phyloP scores from a whole-genome alignment of 2,797 vertebrate genomes.

The Pteropus rufus region DNA sequence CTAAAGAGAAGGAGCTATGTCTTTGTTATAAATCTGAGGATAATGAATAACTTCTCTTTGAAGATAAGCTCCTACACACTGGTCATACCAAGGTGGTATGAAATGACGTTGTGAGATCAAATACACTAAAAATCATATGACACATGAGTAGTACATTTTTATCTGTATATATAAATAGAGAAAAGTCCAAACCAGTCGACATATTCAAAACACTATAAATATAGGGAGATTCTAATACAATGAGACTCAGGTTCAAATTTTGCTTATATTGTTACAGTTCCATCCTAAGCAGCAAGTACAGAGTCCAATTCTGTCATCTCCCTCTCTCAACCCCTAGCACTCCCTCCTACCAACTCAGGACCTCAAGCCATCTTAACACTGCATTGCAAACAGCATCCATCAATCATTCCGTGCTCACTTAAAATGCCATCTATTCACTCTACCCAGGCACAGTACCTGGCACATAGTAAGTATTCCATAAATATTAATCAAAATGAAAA shows the following conservation, averaged over 20 bases:
- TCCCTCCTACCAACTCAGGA: background rate
- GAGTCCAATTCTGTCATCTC: background rate
- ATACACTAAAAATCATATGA: background rate
- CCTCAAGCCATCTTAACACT: background rate
- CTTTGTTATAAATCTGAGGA: background rate
- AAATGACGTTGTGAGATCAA: background rate
- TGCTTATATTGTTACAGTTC: background rate
- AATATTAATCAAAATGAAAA: background rate
- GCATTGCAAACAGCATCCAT: background rate
- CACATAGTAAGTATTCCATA: background rate
- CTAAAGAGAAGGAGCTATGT: background rate
- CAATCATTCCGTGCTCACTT: background rate
- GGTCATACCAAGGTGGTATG: background rate
- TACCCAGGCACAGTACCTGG: background rate
- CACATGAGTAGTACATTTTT: background rate
- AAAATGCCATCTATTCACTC: background rate
- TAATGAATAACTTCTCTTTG: slow-evolving; percentile 31
- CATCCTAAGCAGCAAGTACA: background rate
- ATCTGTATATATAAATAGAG: background rate
- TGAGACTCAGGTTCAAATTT: background rate
- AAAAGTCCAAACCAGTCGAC: background rate
- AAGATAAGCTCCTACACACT: background rate
- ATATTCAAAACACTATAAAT: background rate
- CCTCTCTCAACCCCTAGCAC: background rate
- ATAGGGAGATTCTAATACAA: background rate